A percentile compares a stretch with the other conserved stretches of the same genome.
These are phyloP conservation scores for Prolemur simus DNA, from an alignment of 2,113 vertebrate species.

Conservation along the genomic window DNA sequence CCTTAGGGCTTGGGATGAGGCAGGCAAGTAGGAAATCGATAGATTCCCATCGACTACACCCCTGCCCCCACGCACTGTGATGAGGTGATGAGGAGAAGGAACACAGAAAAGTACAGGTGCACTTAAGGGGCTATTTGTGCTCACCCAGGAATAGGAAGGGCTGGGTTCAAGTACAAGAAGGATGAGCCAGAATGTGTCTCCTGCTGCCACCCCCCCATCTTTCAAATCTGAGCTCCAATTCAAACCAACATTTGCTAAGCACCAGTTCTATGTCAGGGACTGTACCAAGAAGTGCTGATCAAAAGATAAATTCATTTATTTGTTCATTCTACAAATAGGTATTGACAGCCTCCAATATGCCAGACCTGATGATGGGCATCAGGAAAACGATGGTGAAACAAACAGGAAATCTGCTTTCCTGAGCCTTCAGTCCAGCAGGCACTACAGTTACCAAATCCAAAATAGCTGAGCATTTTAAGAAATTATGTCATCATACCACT, in stretches of 20 bases:
- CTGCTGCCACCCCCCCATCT: background rate
- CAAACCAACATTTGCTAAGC: background rate
- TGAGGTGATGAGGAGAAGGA: background rate
- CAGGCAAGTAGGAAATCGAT: background rate
- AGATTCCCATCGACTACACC: background rate
- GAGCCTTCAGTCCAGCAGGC: background rate
- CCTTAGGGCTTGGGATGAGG: background rate
- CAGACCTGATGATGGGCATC: background rate
- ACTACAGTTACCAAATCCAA: background rate
- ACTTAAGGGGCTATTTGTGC: background rate
- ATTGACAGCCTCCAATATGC: background rate
- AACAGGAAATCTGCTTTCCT: background rate
- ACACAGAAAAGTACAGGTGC: background rate
- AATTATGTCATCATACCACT: background rate
- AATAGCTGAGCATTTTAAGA: constrained; percentile 4
- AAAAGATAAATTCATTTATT: background rate
- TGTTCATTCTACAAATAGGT: background rate
- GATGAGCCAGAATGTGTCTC: background rate
- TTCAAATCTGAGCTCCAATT: background rate
- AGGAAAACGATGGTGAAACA: background rate
- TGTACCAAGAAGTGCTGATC: background rate
- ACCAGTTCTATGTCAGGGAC: background rate
- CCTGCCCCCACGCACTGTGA: rapidly evolving
- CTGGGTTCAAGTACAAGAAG: background rate
- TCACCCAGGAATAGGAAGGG: background rate